Conservation (phyloP, 2,888 invertebrate genomes). For the Flexamia atlantica region DNA sequence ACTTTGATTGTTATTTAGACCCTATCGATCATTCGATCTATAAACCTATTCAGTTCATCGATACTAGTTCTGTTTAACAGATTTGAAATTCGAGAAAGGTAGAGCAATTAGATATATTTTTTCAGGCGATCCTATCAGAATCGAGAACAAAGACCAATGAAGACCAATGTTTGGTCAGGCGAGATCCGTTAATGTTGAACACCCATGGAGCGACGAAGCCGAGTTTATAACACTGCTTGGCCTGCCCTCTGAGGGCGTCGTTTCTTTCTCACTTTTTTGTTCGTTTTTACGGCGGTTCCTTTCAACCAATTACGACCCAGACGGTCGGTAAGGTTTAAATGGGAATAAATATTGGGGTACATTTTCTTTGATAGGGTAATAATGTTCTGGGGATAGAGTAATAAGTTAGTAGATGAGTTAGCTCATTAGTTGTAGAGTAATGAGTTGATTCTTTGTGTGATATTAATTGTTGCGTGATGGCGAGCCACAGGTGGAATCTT, state of each 20-base stretch:
- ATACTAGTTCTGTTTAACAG: no score
- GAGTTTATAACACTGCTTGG: not conserved
- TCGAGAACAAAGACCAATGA: slow-evolving; percentile 20
- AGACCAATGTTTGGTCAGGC: slow-evolving; percentile 4
- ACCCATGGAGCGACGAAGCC: not conserved
- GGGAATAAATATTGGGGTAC: slow-evolving; percentile 7
- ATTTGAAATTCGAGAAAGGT: no score
- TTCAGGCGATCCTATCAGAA: not conserved
- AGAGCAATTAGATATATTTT: not conserved
- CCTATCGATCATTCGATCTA: no score
- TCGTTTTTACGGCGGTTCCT: slow-evolving; percentile 35
- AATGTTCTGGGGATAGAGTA: no score
- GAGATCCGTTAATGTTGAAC: not conserved
- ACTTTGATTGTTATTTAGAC: no score
- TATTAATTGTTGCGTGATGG: no score
- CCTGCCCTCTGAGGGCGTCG: not conserved
- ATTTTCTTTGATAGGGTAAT: no score
- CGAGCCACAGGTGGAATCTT: no score
- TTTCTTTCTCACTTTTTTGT: slow-evolving; percentile 18
- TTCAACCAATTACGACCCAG: slow-evolving; percentile 26
- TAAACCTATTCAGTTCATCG: no score
- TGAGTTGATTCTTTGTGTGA: no score
- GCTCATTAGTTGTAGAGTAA: no score
- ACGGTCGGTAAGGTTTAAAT: slow-evolving; percentile 13
- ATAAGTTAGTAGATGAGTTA: no score